Evolutionary conservation across 2,888 invertebrate species (phyloP).

Genomic region (Horisme vitalbata): DNA sequence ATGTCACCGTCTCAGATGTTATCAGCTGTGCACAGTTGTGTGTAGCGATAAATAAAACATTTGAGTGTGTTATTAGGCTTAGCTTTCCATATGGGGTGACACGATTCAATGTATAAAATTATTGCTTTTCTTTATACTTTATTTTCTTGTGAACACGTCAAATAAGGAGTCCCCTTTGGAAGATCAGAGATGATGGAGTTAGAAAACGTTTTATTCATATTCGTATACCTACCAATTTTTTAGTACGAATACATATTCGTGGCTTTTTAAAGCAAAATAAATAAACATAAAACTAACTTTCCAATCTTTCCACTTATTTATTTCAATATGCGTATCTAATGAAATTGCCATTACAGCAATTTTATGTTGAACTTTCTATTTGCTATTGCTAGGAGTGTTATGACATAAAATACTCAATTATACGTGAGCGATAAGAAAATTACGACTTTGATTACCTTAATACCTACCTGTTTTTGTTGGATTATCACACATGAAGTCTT

Average conservation of each 20-base stretch:
- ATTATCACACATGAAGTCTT: constrained; percentile 23
- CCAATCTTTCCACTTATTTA: constrained; percentile 1
- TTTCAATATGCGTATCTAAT: constrained; percentile 32
- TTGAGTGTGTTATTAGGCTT: constrained; percentile 16
- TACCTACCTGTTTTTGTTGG: constrained; percentile 19
- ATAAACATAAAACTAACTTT: no score
- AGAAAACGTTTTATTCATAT: no score
- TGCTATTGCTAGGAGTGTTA: constrained; percentile 13
- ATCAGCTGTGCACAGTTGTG: constrained; percentile 37
- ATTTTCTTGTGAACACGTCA: no score
- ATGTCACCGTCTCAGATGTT: constrained; percentile 42
- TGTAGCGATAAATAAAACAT: constrained; percentile 6
- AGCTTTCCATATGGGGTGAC: constrained; percentile 7
- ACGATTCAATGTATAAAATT: background rate
- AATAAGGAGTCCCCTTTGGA: no score
- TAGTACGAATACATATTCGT: no score
- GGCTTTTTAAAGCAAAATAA: no score
- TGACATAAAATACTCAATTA: constrained; percentile 15
- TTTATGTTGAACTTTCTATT: constrained; percentile 20
- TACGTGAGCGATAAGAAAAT: constrained; percentile 13
- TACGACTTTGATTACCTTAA: constrained; percentile 10
- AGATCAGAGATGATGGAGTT: no score
- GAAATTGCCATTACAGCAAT: constrained; percentile 25
- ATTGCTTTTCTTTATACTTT: background rate
- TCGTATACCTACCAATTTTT: no score